phyloP scores from a whole-genome alignment of 2,888 invertebrate species.

The Cactoblastis cactorum region DNA sequence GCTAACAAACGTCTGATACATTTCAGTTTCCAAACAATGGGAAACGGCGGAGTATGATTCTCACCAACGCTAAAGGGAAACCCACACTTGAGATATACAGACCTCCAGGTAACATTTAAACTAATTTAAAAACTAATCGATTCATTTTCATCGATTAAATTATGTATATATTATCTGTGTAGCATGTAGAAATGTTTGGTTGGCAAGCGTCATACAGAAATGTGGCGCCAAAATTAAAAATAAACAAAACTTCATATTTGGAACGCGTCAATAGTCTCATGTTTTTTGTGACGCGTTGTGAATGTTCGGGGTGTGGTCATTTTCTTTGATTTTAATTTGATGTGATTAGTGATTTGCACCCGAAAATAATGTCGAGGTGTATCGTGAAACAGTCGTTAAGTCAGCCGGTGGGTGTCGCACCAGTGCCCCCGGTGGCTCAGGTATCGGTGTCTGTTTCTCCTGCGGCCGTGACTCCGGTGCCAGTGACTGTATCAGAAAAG shows the following conservation, averaged over 20 bases:
- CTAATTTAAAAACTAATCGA: conserved; percentile 17
- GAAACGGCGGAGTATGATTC: conserved; percentile 86
- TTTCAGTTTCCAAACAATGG: conserved; percentile 80
- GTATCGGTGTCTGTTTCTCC: conserved; percentile 35
- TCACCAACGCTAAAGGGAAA: conserved; percentile 84
- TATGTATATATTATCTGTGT: conserved; percentile 22
- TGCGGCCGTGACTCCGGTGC: conserved; percentile 37
- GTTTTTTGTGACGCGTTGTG: conserved; percentile 58
- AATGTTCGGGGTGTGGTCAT: conserved; percentile 57
- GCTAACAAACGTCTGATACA: conserved; percentile 4
- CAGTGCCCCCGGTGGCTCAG: conserved; percentile 23
- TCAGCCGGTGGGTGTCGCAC: conserved; percentile 43
- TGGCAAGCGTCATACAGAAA: conserved; percentile 53
- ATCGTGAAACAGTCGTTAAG: conserved; percentile 70
- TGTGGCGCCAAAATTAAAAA: conserved; percentile 77
- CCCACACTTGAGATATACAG: conserved; percentile 93
- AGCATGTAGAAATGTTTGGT: conserved; percentile 40
- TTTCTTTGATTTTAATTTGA: conserved; percentile 32
- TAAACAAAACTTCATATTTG: conserved; percentile 75
- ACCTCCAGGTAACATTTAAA: conserved; percentile 85
- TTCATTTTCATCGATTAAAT: conserved; percentile 15
- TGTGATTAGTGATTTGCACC: conserved; percentile 25
- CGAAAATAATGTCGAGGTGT: conserved; percentile 63
- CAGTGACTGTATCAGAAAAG: conserved; percentile 20
- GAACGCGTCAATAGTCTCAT: conserved; percentile 72